A percentile compares a stretch with the other conserved stretches of the same genome.
These are phyloP conservation scores for Cichladusa arquata DNA, from an alignment of 2,113 vertebrate species.

Conservation along the genomic window DNA sequence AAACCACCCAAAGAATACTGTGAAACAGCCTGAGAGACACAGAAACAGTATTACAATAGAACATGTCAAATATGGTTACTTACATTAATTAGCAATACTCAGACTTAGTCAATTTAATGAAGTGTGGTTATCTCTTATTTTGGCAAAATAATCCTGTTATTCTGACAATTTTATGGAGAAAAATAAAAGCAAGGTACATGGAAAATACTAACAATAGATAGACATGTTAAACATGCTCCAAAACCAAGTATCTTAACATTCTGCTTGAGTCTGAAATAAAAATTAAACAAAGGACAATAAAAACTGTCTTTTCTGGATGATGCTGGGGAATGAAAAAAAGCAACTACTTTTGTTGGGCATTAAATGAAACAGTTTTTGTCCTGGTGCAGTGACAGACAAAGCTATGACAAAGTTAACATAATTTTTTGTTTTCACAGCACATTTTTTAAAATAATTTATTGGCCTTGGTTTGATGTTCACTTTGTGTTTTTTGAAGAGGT, in stretches of 20 bases:
- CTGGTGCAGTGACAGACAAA: background rate
- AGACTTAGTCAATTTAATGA: background rate
- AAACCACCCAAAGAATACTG: fast-evolving
- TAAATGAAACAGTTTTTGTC: background rate
- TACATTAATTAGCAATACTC: background rate
- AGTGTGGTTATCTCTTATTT: background rate
- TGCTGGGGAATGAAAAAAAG: background rate
- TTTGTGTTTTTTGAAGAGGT: background rate
- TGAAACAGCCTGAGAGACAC: background rate
- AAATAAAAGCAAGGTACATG: background rate
- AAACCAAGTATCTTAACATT: background rate
- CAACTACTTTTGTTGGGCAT: background rate
- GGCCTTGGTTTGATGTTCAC: background rate
- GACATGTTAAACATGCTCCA: background rate
- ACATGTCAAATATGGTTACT: background rate
- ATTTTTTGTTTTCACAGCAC: background rate
- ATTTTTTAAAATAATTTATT: background rate
- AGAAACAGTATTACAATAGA: background rate
- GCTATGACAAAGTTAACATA: background rate
- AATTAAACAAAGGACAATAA: background rate
- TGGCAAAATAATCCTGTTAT: background rate
- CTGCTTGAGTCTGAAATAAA: background rate
- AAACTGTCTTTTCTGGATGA: background rate
- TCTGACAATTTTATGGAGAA: background rate
- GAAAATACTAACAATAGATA: background rate